Conservation (phyloP, 2,888 invertebrate genomes). For the Sarcophaga variegata region DNA sequence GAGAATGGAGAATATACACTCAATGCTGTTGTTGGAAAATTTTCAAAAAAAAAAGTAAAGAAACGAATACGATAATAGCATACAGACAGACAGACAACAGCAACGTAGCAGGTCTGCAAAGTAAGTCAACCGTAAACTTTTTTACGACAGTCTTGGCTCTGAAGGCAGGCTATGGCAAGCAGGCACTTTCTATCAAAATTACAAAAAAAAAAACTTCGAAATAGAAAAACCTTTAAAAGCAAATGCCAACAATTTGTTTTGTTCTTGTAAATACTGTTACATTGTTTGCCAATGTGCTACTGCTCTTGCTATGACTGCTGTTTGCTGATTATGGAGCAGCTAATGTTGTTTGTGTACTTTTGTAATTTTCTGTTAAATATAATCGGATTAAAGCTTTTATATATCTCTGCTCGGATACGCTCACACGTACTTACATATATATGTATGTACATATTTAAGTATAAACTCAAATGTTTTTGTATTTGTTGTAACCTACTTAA, state of each 20-base stretch:
- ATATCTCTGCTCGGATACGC: conserved; percentile 38
- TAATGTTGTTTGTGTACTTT: conserved; percentile 62
- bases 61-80: not conserved
- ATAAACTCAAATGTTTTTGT: conserved; percentile 23
- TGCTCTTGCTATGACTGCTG: conserved; percentile 13
- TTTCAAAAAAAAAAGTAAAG: not conserved
- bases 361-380: conserved; percentile 67
- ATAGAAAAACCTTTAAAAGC: conserved; percentile 21
- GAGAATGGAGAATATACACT: not conserved
- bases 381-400: conserved; percentile 68
- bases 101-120: conserved; percentile 9
- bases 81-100: not conserved
- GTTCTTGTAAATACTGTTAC: not conserved
- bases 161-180: conserved; percentile 3
- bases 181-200: conserved; percentile 31
- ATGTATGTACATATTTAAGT: conserved; percentile 29
- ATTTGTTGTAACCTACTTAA: conserved; percentile 59
- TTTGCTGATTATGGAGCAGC: conserved; percentile 49
- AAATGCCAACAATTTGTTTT: conserved; percentile 45
- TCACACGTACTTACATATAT: conserved; percentile 60
- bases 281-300: not conserved
- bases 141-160: not conserved
- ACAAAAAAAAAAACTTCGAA: not conserved
- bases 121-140: conserved; percentile 52
- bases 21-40: conserved; percentile 26